phyloP scores from a whole-genome alignment of 2,797 vertebrate species.

The Holocentrus rufus region DNA sequence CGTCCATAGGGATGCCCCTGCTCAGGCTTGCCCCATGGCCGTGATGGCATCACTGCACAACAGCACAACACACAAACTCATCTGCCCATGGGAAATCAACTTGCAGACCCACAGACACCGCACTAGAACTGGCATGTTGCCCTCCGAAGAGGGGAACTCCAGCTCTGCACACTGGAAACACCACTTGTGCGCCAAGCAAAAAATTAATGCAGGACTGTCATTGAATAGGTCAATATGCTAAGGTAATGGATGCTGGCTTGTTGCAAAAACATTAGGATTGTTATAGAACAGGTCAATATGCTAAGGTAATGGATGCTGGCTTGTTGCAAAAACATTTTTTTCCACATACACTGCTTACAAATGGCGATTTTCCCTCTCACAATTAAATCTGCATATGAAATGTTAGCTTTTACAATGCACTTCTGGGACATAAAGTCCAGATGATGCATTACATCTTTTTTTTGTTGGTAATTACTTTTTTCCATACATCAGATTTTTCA shows the following conservation, averaged over 20 bases:
- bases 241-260: background rate
- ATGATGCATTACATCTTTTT: no score
- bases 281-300: background rate
- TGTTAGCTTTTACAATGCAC: background rate
- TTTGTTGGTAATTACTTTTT: background rate
- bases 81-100: slow-evolving; percentile 29
- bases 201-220: no score
- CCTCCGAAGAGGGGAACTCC: slow-evolving; percentile 9
- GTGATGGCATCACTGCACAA: slow-evolving; percentile 17
- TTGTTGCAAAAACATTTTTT: background rate
- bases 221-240: background rate
- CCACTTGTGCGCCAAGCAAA: background rate
- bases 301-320: background rate
- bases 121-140: background rate
- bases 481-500: background rate
- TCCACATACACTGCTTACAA: background rate
- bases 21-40: slow-evolving; percentile 13
- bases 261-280: background rate
- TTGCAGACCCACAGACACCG: slow-evolving; percentile 1
- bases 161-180: background rate
- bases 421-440: background rate
- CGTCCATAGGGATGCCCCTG: slow-evolving; percentile 7
- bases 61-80: slow-evolving; percentile 20
- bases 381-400: background rate
- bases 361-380: background rate